These are phyloP conservation scores for Tinea pellionella DNA, from an alignment of 2,888 invertebrate species.

Conservation along the genomic window DNA sequence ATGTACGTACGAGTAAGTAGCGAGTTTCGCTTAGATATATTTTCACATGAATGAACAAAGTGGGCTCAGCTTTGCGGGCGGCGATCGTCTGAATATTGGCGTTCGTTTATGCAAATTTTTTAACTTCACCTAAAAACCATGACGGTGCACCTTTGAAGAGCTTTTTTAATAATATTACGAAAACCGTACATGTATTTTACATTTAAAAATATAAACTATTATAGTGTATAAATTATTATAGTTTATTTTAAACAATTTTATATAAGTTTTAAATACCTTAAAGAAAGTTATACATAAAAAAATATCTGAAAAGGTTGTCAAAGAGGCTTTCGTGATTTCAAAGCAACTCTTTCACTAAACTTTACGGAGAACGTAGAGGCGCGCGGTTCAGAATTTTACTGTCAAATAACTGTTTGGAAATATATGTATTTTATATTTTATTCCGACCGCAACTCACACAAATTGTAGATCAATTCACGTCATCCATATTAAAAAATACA, in stretches of 20 bases:
- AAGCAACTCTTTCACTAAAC: neutral
- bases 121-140: neutral
- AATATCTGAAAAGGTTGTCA: neutral
- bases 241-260: no score
- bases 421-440: no score
- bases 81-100: constrained; percentile 5
- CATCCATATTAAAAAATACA: no score
- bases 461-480: no score
- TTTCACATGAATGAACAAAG: constrained; percentile 12
- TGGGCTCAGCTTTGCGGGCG: constrained; percentile 10
- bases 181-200: neutral
- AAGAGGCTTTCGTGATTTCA: neutral
- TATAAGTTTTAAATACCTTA: neutral
- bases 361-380: neutral
- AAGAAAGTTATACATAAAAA: neutral
- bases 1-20: neutral
- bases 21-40: neutral
- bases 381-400: neutral
- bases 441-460: no score
- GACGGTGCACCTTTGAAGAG: neutral
- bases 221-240: no score
- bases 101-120: constrained; percentile 13
- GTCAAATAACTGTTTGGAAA: neutral
- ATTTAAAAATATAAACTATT: neutral
- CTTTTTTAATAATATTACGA: neutral